Conservation (phyloP, 2,797 vertebrate species). For the Artibeus lituratus region DNA sequence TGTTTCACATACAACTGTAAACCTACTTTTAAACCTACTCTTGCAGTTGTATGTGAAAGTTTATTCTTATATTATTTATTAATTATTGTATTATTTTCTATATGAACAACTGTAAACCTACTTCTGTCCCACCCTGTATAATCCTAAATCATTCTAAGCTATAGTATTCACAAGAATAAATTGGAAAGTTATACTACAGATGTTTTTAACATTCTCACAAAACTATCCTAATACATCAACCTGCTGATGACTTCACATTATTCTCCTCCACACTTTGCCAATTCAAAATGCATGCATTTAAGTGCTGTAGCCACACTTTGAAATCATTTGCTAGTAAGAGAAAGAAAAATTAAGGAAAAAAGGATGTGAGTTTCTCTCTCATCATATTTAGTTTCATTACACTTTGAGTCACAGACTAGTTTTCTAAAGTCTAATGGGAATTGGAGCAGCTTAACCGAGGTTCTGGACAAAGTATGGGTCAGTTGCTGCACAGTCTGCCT, state of each 20-base stretch:
- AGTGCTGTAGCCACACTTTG: background rate
- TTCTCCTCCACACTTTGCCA: background rate
- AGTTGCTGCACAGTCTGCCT: background rate
- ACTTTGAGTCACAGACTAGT: background rate
- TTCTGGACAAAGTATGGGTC: background rate
- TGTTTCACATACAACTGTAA: too few relatives aligned
- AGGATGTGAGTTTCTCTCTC: background rate
- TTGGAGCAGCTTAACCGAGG: background rate
- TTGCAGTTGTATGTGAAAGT: background rate
- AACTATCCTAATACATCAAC: background rate
- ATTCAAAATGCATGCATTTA: constrained; percentile 3
- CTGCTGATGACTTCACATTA: background rate
- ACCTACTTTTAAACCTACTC: background rate
- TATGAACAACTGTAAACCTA: background rate
- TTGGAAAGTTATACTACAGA: background rate
- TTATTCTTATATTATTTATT: background rate
- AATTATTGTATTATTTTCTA: background rate
- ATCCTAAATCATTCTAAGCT: background rate
- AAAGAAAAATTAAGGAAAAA: background rate
- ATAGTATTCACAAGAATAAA: background rate
- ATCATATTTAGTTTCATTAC: constrained; percentile 45
- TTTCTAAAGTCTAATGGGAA: constrained; percentile 2
- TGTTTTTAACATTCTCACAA: background rate
- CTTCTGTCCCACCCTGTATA: background rate
- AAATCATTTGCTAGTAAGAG: background rate